These are phyloP conservation scores for Parapristionchus giblindavisi DNA, from an alignment of 2,888 invertebrate species.

Conservation along the genomic window DNA sequence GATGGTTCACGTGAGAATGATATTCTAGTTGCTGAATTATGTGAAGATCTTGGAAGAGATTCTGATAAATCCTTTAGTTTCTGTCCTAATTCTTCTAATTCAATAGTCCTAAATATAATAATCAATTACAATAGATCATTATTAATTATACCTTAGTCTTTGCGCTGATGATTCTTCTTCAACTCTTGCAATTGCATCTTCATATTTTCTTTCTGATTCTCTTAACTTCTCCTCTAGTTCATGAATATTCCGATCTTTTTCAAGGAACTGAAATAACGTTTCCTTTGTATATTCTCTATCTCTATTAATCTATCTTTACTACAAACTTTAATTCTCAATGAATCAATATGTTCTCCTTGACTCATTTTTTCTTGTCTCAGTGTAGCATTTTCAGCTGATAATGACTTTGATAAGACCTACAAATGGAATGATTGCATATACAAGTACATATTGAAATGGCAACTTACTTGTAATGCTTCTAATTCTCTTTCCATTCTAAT, in stretches of 20 bases:
- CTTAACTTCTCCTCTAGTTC: conserved; percentile 36
- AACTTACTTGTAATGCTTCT: conserved; percentile 60
- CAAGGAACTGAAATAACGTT: background rate
- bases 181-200: conserved; percentile 36
- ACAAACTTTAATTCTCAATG: conserved; percentile 49
- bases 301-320: background rate
- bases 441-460: too few species aligned
- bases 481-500: conserved; percentile 61
- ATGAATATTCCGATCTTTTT: conserved; percentile 15
- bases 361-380: conserved; percentile 60
- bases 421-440: too few species aligned
- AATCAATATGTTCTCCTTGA: conserved; percentile 56
- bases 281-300: background rate
- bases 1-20: too few species aligned
- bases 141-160: conserved; percentile 35
- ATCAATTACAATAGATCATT: background rate
- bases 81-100: conserved; percentile 43
- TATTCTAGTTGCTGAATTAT: conserved; percentile 3
- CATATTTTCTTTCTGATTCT: conserved; percentile 40
- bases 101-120: conserved; percentile 43
- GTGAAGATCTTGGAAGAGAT: conserved; percentile 36
- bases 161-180: conserved; percentile 40
- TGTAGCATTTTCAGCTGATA: conserved; percentile 63
- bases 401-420: conserved; percentile 40
- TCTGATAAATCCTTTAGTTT: conserved; percentile 43